These are phyloP conservation scores for Anastrepha obliqua DNA, from an alignment of 1,140 invertebrate genomes.

Conservation along the genomic window DNA sequence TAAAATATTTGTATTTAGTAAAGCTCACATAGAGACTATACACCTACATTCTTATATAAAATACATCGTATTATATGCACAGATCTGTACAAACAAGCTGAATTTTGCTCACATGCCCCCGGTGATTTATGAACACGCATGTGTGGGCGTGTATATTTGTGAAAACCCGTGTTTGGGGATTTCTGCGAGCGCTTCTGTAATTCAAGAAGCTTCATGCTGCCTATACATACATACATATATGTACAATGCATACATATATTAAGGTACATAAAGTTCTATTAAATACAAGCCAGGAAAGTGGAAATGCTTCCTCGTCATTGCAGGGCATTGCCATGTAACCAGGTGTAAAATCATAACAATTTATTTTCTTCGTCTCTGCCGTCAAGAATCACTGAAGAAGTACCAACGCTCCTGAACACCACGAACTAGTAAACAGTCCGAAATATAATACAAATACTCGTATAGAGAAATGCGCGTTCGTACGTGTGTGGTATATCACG, in stretches of 20 bases:
- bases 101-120: background rate
- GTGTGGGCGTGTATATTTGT: background rate
- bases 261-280: background rate
- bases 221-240: background rate
- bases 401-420: no score
- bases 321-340: background rate
- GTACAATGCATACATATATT: background rate
- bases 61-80: background rate
- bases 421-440: no score
- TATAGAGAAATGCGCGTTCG: no score
- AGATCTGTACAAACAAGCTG: background rate
- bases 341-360: constrained; percentile 3
- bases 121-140: background rate
- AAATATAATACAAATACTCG: no score
- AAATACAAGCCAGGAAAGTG: background rate
- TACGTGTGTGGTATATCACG: no score
- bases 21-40: background rate
- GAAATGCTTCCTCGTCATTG: background rate
- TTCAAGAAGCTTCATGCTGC: background rate
- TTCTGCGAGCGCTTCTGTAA: background rate
- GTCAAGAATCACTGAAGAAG: no score
- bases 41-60: background rate
- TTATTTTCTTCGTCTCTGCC: background rate
- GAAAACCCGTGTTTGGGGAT: background rate
- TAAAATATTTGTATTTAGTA: no score